Percentiles rank a stretch among this genome's conserved stretches.
These are phyloP conservation scores for Schizothorax lantsangensis DNA, from an alignment of 2,797 vertebrate genomes.

Conservation along the genomic window DNA sequence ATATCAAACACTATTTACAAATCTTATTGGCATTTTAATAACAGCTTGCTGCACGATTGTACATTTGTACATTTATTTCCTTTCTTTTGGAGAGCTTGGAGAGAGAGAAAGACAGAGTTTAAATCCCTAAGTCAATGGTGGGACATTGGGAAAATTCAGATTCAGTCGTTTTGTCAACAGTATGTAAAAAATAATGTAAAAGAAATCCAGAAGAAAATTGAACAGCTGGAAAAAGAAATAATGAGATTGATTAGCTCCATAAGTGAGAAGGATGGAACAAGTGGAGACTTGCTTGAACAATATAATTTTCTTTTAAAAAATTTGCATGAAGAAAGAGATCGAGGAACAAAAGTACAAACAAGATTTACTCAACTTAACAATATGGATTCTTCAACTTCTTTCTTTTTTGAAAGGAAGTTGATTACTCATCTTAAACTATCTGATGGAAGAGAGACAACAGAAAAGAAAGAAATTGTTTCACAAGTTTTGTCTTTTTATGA, in stretches of 20 bases:
- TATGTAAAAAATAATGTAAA: not conserved
- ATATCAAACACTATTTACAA: not conserved
- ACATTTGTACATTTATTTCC: not conserved
- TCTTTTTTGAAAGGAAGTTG: too few species aligned
- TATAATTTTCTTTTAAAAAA: too few species aligned
- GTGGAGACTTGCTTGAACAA: too few species aligned
- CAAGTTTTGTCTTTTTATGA: too few species aligned
- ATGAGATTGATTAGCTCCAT: not conserved
- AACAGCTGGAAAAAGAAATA: not conserved
- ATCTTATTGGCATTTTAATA: not conserved
- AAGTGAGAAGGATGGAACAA: too few species aligned
- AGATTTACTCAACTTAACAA: too few species aligned
- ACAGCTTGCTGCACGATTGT: not conserved
- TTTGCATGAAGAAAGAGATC: too few species aligned
- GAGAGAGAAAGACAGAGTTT: slow-evolving; percentile 4
- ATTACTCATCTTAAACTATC: too few species aligned
- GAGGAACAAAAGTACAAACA: too few species aligned
- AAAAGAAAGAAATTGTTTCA: too few species aligned
- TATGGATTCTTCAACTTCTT: too few species aligned
- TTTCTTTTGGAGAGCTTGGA: not conserved
- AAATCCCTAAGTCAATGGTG: not conserved
- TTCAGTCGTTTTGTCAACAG: not conserved
- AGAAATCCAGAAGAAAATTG: not conserved
- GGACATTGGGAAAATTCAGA: not conserved
- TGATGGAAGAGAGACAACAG: too few species aligned